Evolutionary conservation across 2,888 invertebrate genomes (phyloP), one percentile per base, ranked within the genome.

Genomic region (Lycaena phlaeas): DNA sequence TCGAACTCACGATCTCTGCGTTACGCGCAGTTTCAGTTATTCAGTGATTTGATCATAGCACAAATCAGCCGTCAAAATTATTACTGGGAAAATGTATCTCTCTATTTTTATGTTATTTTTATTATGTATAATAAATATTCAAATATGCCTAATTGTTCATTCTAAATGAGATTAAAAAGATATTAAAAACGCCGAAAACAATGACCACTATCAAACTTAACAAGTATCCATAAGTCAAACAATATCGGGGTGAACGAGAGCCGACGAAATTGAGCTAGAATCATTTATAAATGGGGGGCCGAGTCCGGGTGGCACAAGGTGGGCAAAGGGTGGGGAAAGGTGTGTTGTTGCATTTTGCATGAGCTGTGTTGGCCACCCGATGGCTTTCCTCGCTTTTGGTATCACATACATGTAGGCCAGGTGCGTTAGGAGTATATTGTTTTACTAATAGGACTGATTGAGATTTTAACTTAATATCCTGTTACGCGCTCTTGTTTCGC

Each of bases 221-320:
- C 41, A 48, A 43, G 45, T 45, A 45, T 68, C 56, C 63, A 70
- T 67, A 68, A 75, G 66, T 72, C 71, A 76, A 81, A 77, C 68
- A 76, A 71, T 72, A 68, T 72, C 55, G 59, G 57, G 50, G 49
- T 43, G 58, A 59, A 63, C 55, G 62, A 54, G 60, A 55, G 60
- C 53, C 59, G 61, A 61, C 54, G 70, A 74, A 75, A 79, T 79
- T 74, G 76, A 72, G 68, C 64, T 63, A 50, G 77, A 77, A 79
- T 79, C 79, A 79, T 79, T 81, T 79, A 79, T 79, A 75, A 72
- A 63, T 68, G 66, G 66, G 61, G 57, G 56, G 51, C 44, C 49
- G 53, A 53, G 22, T 22, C 5, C 5, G 54, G 64, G 57, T 30
- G 61, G 43, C 41, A 40, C 54, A 47, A 11, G 30, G 27, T 5